A percentile compares a stretch with the other conserved stretches of the same genome.
These are phyloP conservation scores for Drosophila fulvimacula DNA, from an alignment of 2,888 invertebrate genomes.

Conservation along the genomic window DNA sequence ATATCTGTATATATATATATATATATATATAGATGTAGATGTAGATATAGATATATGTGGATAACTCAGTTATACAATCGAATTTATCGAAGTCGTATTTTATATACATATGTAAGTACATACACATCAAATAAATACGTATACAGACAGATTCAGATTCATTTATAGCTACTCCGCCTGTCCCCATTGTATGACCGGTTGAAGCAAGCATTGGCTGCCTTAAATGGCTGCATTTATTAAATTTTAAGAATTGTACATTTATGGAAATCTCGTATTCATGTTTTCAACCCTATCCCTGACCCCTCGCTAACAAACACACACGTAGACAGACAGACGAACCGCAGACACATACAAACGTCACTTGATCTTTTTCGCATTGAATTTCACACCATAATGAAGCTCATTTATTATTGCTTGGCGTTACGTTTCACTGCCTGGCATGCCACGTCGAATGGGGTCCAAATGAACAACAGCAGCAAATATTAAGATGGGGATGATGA, in stretches of 20 bases:
- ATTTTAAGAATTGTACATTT: conserved; percentile 52
- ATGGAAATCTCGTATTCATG: conserved; percentile 42
- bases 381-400: conserved; percentile 55
- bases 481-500: neutral
- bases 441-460: conserved; percentile 26
- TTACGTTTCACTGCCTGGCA: conserved; percentile 46
- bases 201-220: conserved; percentile 13
- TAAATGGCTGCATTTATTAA: conserved; percentile 31
- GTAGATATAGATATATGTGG: too few relatives aligned
- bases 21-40: too few relatives aligned
- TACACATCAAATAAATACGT: neutral
- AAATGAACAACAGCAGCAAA: conserved; percentile 6
- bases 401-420: conserved; percentile 49
- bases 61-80: too few relatives aligned
- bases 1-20: too few relatives aligned
- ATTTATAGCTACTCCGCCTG: neutral
- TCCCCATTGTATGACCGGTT: conserved; percentile 18
- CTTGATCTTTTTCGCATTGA: conserved; percentile 40
- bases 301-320: neutral
- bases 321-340: too few relatives aligned
- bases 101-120: too few relatives aligned
- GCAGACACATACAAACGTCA: conserved; percentile 29
- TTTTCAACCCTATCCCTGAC: neutral
- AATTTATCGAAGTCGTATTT: too few relatives aligned
- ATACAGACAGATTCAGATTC: neutral